Evolutionary conservation across 2,888 invertebrate species (phyloP).

Genomic region (Scaptodrosophila latifasciaeformis): DNA sequence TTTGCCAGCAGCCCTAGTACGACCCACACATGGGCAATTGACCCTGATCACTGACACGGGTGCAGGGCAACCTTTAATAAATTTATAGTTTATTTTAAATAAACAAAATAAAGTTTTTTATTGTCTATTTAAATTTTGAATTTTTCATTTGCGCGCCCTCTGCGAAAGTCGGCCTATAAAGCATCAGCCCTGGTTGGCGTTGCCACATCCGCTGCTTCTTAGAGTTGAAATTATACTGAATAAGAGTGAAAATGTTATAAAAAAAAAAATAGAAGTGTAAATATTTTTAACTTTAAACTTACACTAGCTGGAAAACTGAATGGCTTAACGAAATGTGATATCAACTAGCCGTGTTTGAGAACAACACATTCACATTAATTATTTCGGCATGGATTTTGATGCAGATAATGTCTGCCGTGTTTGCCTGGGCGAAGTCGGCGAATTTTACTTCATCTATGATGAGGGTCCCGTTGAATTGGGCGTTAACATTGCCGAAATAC

Average conservation of each 20-base stretch:
- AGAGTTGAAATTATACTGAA: too few species aligned
- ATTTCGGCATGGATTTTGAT: slow-evolving; percentile 47
- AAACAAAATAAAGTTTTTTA: not conserved
- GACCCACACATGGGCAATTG: slow-evolving; percentile 37
- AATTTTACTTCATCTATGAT: slow-evolving; percentile 65
- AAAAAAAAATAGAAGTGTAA: slow-evolving; percentile 20
- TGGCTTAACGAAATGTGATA: too few species aligned
- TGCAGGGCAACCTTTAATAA: too few species aligned
- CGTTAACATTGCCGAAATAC: slow-evolving; percentile 62
- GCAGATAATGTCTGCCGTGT: slow-evolving; percentile 70
- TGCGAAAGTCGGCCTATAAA: not conserved
- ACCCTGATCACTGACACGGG: slow-evolving; percentile 35
- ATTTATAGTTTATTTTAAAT: not conserved
- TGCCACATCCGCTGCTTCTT: too few species aligned
- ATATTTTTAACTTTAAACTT: slow-evolving; percentile 3
- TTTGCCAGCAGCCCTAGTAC: slow-evolving; percentile 85
- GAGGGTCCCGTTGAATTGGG: slow-evolving; percentile 54
- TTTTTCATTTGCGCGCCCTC: not conserved
- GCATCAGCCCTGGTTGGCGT: not conserved
- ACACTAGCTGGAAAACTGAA: slow-evolving; percentile 2
- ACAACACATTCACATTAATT: too few species aligned
- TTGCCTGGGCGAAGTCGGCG: slow-evolving; percentile 61
- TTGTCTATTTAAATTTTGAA: not conserved
- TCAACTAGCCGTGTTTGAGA: too few species aligned
- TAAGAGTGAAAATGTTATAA: slow-evolving; percentile 31